phyloP scores from a whole-genome alignment of 2,888 invertebrate genomes.

The Melinaea menophilus region DNA sequence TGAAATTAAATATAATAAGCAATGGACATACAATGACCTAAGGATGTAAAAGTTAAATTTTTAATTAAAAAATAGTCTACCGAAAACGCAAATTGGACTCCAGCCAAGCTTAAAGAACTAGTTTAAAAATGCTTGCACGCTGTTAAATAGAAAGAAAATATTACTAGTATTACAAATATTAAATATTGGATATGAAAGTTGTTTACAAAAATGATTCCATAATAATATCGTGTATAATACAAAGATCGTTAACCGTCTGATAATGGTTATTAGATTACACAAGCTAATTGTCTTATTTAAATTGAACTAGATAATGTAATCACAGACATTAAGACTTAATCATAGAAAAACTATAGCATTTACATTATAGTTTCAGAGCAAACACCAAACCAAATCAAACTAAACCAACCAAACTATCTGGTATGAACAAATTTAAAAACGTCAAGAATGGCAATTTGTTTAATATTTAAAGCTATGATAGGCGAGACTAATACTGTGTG shows the following conservation, averaged over 20 bases:
- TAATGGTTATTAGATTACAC: constrained; percentile 33
- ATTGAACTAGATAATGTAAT: constrained; percentile 26
- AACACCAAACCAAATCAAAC: too few relatives aligned
- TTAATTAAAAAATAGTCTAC: constrained; percentile 6
- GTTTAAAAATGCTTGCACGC: constrained; percentile 6
- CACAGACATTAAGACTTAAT: constrained; percentile 4
- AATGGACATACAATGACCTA: not conserved
- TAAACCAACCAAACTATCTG: too few relatives aligned
- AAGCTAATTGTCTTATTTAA: constrained; percentile 33
- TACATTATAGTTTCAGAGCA: too few relatives aligned
- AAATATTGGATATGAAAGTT: constrained; percentile 2
- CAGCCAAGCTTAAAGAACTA: constrained; percentile 4
- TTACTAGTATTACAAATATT: not conserved
- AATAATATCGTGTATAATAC: constrained; percentile 2
- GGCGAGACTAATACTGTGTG: not conserved
- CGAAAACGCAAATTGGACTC: constrained; percentile 1
- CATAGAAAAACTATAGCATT: not conserved
- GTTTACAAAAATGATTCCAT: constrained; percentile 10
- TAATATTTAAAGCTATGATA: not conserved
- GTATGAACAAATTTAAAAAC: too few relatives aligned
- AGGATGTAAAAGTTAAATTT: not conserved
- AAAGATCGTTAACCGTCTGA: constrained; percentile 21
- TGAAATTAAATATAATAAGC: constrained; percentile 4
- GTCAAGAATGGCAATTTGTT: not conserved
- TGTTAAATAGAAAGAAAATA: constrained; percentile 3